A percentile compares a stretch with the other conserved stretches of the same genome.
Evolutionary conservation across 2,888 invertebrate genomes (phyloP).

Genomic region (Melieria omissa): DNA sequence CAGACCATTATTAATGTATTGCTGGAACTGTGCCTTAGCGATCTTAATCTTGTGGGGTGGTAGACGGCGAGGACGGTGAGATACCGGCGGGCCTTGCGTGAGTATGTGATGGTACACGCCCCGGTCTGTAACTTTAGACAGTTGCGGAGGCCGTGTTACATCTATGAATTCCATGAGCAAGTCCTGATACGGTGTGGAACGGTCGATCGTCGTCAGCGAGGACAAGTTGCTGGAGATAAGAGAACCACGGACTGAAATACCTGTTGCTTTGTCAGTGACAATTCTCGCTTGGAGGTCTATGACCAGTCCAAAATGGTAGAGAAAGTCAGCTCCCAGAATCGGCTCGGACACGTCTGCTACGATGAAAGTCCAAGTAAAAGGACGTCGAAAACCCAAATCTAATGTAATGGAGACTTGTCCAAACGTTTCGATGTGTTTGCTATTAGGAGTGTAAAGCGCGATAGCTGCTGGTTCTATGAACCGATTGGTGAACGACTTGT

Average conservation of each 20-base stretch:
- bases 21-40: conserved; percentile 13
- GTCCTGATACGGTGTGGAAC: not conserved
- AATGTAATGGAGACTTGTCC: conserved; percentile 20
- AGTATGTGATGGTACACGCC: conserved; percentile 13
- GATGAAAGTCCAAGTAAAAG: conserved; percentile 33
- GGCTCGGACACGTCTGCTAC: conserved; percentile 31
- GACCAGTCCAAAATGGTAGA: not conserved
- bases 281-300: not conserved
- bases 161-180: conserved; percentile 8
- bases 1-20: not conserved
- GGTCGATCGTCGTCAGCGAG: too few species aligned
- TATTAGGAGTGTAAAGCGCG: conserved; percentile 28
- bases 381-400: conserved; percentile 28
- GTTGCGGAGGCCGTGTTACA: conserved; percentile 4
- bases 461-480: not conserved
- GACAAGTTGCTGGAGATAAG: too few species aligned
- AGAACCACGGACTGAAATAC: not conserved
- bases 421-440: conserved; percentile 19
- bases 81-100: not conserved
- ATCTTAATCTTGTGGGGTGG: conserved; percentile 7
- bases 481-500: not conserved
- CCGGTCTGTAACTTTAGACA: not conserved
- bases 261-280: conserved; percentile 18
- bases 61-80: conserved; percentile 7
- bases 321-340: conserved; percentile 25